Conservation (phyloP, 2,797 vertebrate species). For the Acipenser oxyrinchus region DNA sequence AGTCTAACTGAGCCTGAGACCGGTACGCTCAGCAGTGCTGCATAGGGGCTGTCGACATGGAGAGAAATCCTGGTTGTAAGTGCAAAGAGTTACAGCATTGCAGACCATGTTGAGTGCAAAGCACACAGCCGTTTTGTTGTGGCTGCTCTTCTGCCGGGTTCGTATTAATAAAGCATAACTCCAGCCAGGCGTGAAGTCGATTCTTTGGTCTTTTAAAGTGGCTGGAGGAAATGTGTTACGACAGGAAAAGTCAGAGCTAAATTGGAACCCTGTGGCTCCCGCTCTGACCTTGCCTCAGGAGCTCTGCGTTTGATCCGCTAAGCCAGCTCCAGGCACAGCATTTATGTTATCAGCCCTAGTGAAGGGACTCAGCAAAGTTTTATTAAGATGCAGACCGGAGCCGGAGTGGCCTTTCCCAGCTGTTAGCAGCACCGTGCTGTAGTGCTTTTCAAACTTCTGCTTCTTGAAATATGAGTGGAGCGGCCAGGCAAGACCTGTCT, state of each 20-base stretch:
- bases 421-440: conserved; percentile 21
- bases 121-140: too few species aligned
- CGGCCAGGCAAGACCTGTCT: too few species aligned
- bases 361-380: not conserved
- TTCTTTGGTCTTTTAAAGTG: not conserved
- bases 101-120: too few species aligned
- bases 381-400: conserved; percentile 29
- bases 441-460: conserved; percentile 38
- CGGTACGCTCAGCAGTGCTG: not conserved
- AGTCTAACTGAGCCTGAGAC: not conserved
- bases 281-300: not conserved
- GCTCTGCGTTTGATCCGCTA: not conserved
- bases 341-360: not conserved
- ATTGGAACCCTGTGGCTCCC: not conserved
- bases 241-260: not conserved
- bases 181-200: not conserved
- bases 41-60: not conserved
- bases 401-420: conserved; percentile 21
- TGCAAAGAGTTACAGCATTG: not conserved
- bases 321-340: not conserved
- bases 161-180: not conserved
- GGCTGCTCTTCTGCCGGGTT: too few species aligned
- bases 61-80: not conserved
- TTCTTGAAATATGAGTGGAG: not conserved
- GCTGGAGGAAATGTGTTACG: not conserved